Evolutionary conservation across 2,888 invertebrate species (phyloP), one percentile per base, ranked within the genome.

Genomic region (Lasioglossum morio): DNA sequence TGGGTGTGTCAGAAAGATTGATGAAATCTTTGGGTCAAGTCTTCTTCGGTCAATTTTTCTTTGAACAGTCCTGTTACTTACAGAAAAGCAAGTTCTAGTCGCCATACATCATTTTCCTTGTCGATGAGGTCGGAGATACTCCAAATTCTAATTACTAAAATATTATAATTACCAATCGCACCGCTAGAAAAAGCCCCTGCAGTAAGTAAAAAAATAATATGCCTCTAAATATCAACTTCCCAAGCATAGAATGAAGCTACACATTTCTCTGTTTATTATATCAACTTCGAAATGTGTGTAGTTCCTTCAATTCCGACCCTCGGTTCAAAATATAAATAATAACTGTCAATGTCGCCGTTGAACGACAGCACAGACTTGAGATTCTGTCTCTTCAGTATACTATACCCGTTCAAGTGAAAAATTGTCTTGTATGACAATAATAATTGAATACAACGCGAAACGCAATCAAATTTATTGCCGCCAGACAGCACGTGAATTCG

Each of bases 1-100:
- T 70, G 48, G 70, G 40, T 34, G n/a, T 40, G 70, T 40, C 70
- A 40, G 40, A 40, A 40, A 70, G 70, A 40, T 70, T 40, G 40
- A 40, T 70, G 23, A 70, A 40, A 70, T n/a, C 10, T 70, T n/a
- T 70, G 40, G 2, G n/a, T 23, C n/a, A 14, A 5, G n/a, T 37
- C 1, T 23, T 69, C 10, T 2, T 69, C 66, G 10, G 34, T 69
- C 23, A 19, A 19, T 19, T 19, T 10, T 23, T 69, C 23, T 69
- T 37, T 4, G 8, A 23, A 69, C 37, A 69, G 37, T 37, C 37
- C 8, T 4, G 23, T 69, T 69, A 37, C 37, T 37, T 23, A 37
- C 37, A 37, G 37, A 37, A 23, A 37, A 23, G 30, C 63, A 30
- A n/a, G 12, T 12, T 12, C 57, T n/a, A n/a, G 57, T n/a, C 53